phyloP scores from a whole-genome alignment of 2,888 invertebrate species.

The Limenitis camilla region DNA sequence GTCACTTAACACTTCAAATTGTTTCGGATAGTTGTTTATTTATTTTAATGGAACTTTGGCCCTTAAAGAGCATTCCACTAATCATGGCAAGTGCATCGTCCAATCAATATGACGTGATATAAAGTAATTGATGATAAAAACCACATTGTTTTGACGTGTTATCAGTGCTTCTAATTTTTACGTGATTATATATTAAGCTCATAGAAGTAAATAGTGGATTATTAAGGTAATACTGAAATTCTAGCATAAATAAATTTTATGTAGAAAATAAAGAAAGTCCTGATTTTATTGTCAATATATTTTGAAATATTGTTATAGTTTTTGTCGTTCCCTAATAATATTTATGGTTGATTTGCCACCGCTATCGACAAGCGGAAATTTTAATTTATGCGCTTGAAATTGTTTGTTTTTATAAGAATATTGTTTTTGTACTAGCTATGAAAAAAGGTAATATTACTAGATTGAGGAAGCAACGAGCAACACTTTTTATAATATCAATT shows the following conservation, averaged over 20 bases:
- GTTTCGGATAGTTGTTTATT: constrained; percentile 65
- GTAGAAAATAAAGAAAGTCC: too few species aligned
- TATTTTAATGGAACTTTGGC: constrained; percentile 63
- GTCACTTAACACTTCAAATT: constrained; percentile 72
- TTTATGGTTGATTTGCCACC: constrained; percentile 65
- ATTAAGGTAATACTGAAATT: too few species aligned
- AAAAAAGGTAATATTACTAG: constrained; percentile 46
- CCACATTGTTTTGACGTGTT: constrained; percentile 1
- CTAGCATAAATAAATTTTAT: too few species aligned
- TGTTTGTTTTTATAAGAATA: constrained; percentile 66
- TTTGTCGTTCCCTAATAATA: constrained; percentile 45
- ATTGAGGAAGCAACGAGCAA: constrained; percentile 54
- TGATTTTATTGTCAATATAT: constrained; percentile 16
- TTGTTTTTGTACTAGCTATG: constrained; percentile 44
- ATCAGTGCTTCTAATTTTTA: constrained; percentile 1
- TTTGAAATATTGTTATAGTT: constrained; percentile 15
- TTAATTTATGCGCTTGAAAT: constrained; percentile 69
- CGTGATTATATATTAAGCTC: too few species aligned
- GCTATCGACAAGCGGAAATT: constrained; percentile 66
- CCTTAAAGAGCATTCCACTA: constrained; percentile 68
- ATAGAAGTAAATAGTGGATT: too few species aligned
- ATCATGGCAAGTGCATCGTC: constrained; percentile 62
- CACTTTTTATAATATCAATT: constrained; percentile 17
- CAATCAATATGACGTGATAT: constrained; percentile 68
- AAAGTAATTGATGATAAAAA: constrained; percentile 50